Base-by-base conservation (phyloP, 2,888 invertebrate genomes). In the Pharmacophagus antenor region DNA sequence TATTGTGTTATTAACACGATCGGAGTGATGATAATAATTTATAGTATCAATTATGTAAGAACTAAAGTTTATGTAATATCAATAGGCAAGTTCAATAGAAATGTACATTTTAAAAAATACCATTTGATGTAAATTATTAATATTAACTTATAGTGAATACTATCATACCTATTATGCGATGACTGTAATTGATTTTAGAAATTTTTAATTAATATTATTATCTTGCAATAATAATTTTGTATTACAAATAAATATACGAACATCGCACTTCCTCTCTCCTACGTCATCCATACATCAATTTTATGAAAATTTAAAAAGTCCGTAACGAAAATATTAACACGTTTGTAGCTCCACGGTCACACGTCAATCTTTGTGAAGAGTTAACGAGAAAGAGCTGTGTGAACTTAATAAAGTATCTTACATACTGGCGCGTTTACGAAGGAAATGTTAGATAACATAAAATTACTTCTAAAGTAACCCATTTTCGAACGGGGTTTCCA, bases 391-490 rank as follows among this genome's bases (percentile, higher is more conserved):
- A 72, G 74, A 74, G 74, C 74, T 73, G 64, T 66, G 72, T 67
- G 75, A 79, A 79, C 74, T 78, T 77, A 72, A 80, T 82, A 82
- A 84, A 84, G 81, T 83, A 77, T 73, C 68, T 64, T 48, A 62
- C 62, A 64, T 63, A 65, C 63, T 68, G 65, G 65, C 67, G 66
- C 70, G 67, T 65, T 63, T 65, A 62, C 65, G 62, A 67, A 67
- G 65, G 71, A 77, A 69, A 70, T 64, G 65, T 67, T 70, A 71
- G 72, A 64, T 59, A 66, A 57, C 54, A 63, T 80, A 79, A 82
- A 82, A 77, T 72, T 66, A 76, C 77, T 77, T 84, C 82, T 84
- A 84, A 76, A 80, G 80, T 69, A 77, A 84, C 83, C 85, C 76
- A 81, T 59, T 73, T 84, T 66, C 65, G 69, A 84, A 78, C 67